Evolutionary conservation across 2,113 vertebrate species (phyloP).

Genomic region (Mustelus asterias): DNA sequence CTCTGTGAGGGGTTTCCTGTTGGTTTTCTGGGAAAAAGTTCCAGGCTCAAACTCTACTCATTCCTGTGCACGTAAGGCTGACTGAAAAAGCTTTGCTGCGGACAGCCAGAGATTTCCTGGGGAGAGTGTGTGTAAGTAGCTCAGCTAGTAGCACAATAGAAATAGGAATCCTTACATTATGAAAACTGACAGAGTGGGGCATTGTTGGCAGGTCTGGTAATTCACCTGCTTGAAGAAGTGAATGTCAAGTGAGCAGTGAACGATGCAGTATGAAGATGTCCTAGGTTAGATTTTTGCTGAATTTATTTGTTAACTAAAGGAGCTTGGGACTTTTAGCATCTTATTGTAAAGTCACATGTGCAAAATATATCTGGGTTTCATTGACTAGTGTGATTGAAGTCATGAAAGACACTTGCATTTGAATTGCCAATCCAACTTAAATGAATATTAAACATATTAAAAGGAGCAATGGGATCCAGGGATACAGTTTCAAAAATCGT

Average conservation of each 20-base stretch:
- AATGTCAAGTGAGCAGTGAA: conserved; percentile 10
- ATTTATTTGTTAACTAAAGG: background rate
- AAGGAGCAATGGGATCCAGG: background rate
- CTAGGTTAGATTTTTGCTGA: background rate
- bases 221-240: conserved; percentile 20
- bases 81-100: background rate
- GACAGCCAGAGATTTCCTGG: background rate
- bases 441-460: background rate
- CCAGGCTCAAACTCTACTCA: background rate
- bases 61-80: background rate
- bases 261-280: background rate
- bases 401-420: background rate
- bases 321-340: background rate
- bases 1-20: background rate
- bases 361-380: background rate
- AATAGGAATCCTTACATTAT: background rate
- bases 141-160: background rate
- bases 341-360: background rate
- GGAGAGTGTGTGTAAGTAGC: background rate
- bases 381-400: conserved; percentile 1
- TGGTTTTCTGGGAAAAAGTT: background rate
- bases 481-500: background rate
- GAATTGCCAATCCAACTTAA: background rate
- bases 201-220: conserved; percentile 32
- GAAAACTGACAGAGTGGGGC: conserved; percentile 26